Base-by-base conservation (phyloP, 2,888 invertebrate genomes). In the Auanema sp. region DNA sequence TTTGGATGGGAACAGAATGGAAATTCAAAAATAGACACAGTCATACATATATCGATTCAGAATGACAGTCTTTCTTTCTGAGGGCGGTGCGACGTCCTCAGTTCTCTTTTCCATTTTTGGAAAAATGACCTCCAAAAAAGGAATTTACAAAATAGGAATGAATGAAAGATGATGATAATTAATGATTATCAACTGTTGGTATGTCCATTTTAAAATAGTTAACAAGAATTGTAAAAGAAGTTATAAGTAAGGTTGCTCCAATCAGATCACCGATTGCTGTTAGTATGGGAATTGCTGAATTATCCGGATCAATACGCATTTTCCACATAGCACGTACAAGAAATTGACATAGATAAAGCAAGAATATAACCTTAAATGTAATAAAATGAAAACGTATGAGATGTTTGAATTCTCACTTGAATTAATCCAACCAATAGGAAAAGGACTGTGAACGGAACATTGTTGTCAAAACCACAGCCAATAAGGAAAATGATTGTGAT, bases 241-340 rank as follows among this genome's bases (percentile, higher is more conserved):
- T 23, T 50, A 68, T 67, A 24, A 73, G 67, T 24, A 71, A 65
- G 14, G 64, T 53, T 1, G 68, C 66, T 24, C 73, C 73, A 21
- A 73, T 41, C 4, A 73, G 68, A 50, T 80, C 79, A 21, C 80
- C 80, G 23, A 79, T 62, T 8, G 79, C 75, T 2, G 81, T 81
- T 12, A 81, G 64, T 47, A 81, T 56, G 1, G 81, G 81, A 59
- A 81, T 81, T n/a, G 78, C 71, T 40, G 77, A 77, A 44, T 73
- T 76, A 68, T 81, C 80, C 1, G 80, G 81, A 57, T 81, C 75
- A 43, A 79, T 69, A 24, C 75, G 52, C 23, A 68, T 54, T n/a
- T 68, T 63, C 79, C 79, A 81, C 55, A 81, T 68, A 24, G 65
- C 58, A 16, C 79, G 74, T 18, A 75, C 77, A 23, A 80, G 61